Base-by-base conservation (phyloP, 2,113 vertebrate species). In the Lepus timidus region DNA sequence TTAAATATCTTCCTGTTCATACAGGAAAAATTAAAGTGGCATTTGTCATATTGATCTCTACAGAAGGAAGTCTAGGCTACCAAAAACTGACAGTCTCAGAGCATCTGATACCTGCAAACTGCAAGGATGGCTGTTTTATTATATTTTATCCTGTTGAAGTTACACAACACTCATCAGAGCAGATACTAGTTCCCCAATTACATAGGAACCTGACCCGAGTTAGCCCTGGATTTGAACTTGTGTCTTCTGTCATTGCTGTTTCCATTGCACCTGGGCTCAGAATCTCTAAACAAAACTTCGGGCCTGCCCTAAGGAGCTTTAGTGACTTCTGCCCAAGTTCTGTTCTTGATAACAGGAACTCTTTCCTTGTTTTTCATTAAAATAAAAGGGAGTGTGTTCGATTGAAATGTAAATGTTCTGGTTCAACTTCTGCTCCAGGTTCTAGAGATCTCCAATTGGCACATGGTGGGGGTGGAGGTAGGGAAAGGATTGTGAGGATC, bases 91-190 rank as follows among this genome's bases (percentile, higher is more conserved):
- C 25, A 3, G 6, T 73, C 75, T 75, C 44, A 90, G 82, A 55
- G 49, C 36, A 81, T 71, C 58, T 86, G 2, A 80, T 73, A 79
- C 49, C 85, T 92, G 51, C 27, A 93, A 83, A 62, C 68, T 23
- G 44, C 29, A 36, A 1, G 44, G 19, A 82, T 12, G 36, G 17
- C 39, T 70, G 25, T 19, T 84, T 36, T 93, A 55, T 27, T 52
- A 70, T 25, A 51, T 39, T 91, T 84, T 64, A 80, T 75, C 93
- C 92, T 33, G 36, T 76, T 90, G 61, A 62, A 90, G 82, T 78
- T 31, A 36, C 3, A 58, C 16, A 80, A 39, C 23, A 25, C 71
- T 73, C 44, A 73, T 39, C 22, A 71, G 67, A 95, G n/a, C 27
- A 65, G 12, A n/a, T 39, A 85, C 44, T 44, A n/a, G 70, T 82